Evolutionary conservation across 2,113 vertebrate genomes (phyloP).

Genomic region (Fulmarus glacialis): DNA sequence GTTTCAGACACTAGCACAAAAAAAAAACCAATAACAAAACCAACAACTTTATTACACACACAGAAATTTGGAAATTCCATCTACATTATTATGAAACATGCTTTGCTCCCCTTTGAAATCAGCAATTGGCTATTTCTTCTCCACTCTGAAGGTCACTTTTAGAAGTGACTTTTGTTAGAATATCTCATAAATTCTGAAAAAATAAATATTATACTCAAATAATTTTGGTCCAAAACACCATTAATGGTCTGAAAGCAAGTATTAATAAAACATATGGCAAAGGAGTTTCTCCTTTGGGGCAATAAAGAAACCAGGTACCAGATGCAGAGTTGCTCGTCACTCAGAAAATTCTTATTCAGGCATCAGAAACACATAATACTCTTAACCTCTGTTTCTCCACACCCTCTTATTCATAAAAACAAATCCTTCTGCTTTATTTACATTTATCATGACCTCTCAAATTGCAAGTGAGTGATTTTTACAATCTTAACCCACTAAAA

Average conservation of each 20-base stretch:
- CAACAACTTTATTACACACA: background rate
- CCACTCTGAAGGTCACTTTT: background rate
- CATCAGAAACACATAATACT: background rate
- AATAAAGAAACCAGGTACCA: background rate
- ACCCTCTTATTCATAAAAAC: background rate
- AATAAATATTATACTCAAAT: background rate
- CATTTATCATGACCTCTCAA: background rate
- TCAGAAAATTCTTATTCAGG: background rate
- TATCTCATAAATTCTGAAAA: background rate
- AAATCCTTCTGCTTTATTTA: background rate
- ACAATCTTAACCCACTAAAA: background rate
- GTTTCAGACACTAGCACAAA: background rate
- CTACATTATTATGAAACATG: background rate
- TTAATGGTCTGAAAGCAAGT: background rate
- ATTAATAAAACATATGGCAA: background rate
- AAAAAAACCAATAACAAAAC: background rate
- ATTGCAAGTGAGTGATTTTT: background rate
- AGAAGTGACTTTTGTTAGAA: background rate
- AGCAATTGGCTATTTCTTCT: background rate
- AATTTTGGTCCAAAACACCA: background rate
- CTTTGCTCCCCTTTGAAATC: background rate
- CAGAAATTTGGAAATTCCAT: background rate
- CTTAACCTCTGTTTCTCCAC: background rate
- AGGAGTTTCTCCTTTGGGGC: background rate
- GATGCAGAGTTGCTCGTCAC: background rate